Base-by-base conservation (phyloP, 2,888 invertebrate species). In the Athripsodes cinereus region DNA sequence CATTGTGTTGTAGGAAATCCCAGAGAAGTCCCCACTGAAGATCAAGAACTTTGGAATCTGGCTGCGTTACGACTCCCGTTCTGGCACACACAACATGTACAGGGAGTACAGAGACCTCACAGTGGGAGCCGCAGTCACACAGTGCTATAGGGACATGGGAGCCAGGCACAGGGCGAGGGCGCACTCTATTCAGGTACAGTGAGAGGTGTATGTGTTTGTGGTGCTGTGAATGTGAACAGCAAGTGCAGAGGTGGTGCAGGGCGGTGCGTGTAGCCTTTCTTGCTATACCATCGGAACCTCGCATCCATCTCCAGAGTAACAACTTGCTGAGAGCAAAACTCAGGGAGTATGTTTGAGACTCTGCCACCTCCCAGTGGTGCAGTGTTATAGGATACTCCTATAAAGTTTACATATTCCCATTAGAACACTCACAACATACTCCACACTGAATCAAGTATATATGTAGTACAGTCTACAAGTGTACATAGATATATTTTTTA, bases 51-150 rank as follows among this genome's bases (percentile, higher is more conserved):
- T 94, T 72, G 99, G 98, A 64, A 95, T 99, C 71, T 99, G 98
- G 98, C 80, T 99, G 73, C 88, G 99, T 67, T 99, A 99, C 72
- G 96, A 98, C 73, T 99, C 98, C 1, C 86, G 99, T 61, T 97
- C 96, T 10, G 99, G 98, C 58, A 97, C 96, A 59, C 98, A 99
- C 82, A 99, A 99, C 83, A 99, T 99, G 99, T 99, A 99, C 88
- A 86, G 96, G 65, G 99, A 99, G 77, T 99, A 99, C 81, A 86
- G 99, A 66, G 99, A 99, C 76, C 80, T 97, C 68, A 91, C 93
- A 60, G 92, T 96, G 5, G 92, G 95, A 55, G 95, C 92, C 59
- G 99, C 97, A 59, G 97, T 99, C 57, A 99, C 99, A 13, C 92
- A 95, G 74, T 97, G 96, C 77, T 98, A 98, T 78, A 86, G 96